These are phyloP conservation scores for Bhutanitis thaidina DNA, from an alignment of 2,888 invertebrate genomes.

Conservation along the genomic window DNA sequence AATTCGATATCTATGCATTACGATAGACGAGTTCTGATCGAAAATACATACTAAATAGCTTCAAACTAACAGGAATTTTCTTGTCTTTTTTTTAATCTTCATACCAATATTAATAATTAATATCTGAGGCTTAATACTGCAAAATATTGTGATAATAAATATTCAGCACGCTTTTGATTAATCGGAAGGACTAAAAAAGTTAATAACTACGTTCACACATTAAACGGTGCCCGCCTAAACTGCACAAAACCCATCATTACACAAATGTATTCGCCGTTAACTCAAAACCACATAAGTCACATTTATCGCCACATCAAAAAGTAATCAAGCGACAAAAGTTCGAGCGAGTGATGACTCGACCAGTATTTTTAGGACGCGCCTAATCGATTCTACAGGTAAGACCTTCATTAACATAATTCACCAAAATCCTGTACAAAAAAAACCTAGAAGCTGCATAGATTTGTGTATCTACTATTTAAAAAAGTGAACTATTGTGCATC, in stretches of 20 bases:
- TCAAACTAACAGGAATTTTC: no score
- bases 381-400: conserved; percentile 67
- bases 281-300: conserved; percentile 74
- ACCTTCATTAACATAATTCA: conserved; percentile 52
- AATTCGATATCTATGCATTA: no score
- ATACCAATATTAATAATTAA: no score
- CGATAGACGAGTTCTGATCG: no score
- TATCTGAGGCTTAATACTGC: no score
- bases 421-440: conserved; percentile 36
- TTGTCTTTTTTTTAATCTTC: no score
- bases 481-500: no score
- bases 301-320: conserved; percentile 77
- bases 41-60: no score
- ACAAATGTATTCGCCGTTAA: conserved; percentile 57
- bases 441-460: conserved; percentile 6
- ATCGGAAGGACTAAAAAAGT: conserved; percentile 35
- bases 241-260: conserved; percentile 67
- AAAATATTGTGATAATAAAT: no score
- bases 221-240: conserved; percentile 60
- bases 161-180: neutral
- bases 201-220: conserved; percentile 63
- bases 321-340: conserved; percentile 74
- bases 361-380: conserved; percentile 46
- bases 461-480: no score
- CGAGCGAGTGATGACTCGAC: conserved; percentile 50